Evolutionary conservation across 2,113 vertebrate genomes (phyloP).

Genomic region (Asarcornis scutulata): DNA sequence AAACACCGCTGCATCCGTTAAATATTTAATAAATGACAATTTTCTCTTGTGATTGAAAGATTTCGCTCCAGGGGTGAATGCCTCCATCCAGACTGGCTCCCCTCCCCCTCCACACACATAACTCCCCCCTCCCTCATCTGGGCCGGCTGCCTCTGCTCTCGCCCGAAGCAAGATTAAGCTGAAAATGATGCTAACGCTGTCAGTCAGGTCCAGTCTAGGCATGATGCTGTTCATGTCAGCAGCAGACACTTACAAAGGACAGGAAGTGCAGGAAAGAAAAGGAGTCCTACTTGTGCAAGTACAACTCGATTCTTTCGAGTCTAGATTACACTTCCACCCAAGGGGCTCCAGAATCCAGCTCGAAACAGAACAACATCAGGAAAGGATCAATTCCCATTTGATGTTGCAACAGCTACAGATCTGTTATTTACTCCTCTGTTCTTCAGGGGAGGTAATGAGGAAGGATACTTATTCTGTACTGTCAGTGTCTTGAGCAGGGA

Average conservation of each 20-base stretch:
- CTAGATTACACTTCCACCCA: neutral
- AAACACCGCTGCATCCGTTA: conserved; percentile 69
- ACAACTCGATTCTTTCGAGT: neutral
- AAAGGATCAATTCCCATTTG: neutral
- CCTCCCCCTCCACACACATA: neutral
- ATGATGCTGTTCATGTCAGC: conserved; percentile 77
- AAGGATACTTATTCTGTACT: neutral
- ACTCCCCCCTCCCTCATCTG: conserved; percentile 54
- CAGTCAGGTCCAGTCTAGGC: conserved; percentile 83
- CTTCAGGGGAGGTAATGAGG: neutral
- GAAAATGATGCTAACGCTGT: conserved; percentile 82
- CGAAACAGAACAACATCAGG: neutral
- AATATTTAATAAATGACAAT: conserved; percentile 85
- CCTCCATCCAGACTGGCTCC: conserved; percentile 71
- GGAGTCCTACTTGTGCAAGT: neutral
- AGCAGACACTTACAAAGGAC: conserved; percentile 68
- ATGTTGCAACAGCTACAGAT: neutral
- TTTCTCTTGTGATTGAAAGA: conserved; percentile 79
- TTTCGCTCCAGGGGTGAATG: conserved; percentile 77
- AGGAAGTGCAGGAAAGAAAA: conserved; percentile 40
- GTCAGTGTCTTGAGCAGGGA: neutral
- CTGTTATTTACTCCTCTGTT: neutral
- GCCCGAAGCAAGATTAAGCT: conserved; percentile 77
- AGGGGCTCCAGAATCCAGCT: neutral
- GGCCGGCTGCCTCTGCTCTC: conserved; percentile 71